phyloP scores from a whole-genome alignment of 2,888 invertebrate species.

The Drosophila siamana region DNA sequence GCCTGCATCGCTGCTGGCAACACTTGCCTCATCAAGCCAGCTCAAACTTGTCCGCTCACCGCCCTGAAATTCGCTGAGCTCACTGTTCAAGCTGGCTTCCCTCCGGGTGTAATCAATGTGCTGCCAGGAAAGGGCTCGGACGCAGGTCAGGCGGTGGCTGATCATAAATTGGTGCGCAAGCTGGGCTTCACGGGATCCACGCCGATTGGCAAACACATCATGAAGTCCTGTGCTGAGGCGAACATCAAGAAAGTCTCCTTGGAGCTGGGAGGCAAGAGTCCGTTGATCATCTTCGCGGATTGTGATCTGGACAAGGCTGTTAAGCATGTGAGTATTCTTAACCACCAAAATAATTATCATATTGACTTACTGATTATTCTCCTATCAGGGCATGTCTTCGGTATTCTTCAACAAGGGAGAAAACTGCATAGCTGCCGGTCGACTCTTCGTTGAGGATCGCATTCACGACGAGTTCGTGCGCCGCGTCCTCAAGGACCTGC shows the following conservation, averaged over 20 bases:
- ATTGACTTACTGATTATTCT: background rate
- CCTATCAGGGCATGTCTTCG: constrained; percentile 93
- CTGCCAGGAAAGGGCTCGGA: constrained; percentile 93
- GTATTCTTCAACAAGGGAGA: constrained; percentile 99
- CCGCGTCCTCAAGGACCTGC: constrained; percentile 90
- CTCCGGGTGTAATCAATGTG: constrained; percentile 97
- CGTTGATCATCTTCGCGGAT: constrained; percentile 96
- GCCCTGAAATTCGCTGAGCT: constrained; percentile 98
- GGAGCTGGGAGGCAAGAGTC: constrained; percentile 98
- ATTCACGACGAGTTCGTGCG: constrained; percentile 96
- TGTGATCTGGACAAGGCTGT: constrained; percentile 97
- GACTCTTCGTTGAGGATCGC: constrained; percentile 95
- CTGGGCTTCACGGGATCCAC: constrained; percentile 99
- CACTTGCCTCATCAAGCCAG: constrained; percentile 98
- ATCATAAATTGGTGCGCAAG: constrained; percentile 94
- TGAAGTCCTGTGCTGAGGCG: constrained; percentile 94
- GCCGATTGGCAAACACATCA: constrained; percentile 93
- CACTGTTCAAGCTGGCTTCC: constrained; percentile 95
- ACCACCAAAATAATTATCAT: background rate
- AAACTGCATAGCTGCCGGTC: constrained; percentile 98
- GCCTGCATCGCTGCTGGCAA: constrained; percentile 98
- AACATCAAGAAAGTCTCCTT: constrained; percentile 98
- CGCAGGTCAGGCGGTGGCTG: constrained; percentile 94
- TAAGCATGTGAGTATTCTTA: constrained; percentile 89
- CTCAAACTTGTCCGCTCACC: constrained; percentile 95